Evolutionary conservation across 2,113 vertebrate species (phyloP).

Genomic region (Saccopteryx leptura): DNA sequence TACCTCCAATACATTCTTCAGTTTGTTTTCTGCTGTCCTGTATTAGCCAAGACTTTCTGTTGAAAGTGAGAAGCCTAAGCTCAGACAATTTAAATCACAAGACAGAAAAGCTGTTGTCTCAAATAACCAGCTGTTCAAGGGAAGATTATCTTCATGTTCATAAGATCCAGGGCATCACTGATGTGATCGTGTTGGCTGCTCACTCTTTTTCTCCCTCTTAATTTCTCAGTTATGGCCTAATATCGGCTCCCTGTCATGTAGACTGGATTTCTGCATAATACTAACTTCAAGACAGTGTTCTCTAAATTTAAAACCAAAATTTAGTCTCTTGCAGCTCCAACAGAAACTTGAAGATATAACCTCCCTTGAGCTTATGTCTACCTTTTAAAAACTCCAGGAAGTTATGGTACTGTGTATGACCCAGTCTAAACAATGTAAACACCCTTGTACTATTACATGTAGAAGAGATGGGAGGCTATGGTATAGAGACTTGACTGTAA

Average conservation of each 20-base stretch:
- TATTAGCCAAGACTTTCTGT: neutral
- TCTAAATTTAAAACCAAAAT: neutral
- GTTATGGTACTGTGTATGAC: neutral
- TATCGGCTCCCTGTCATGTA: neutral
- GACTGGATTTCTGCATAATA: neutral
- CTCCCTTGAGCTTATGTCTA: neutral
- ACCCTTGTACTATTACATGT: fast-evolving
- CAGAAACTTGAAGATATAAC: neutral
- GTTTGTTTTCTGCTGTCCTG: neutral
- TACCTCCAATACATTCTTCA: neutral
- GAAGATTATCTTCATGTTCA: neutral
- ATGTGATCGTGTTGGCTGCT: neutral
- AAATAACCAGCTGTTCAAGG: neutral
- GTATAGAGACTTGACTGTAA: neutral
- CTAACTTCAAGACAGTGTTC: neutral
- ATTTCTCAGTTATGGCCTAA: neutral
- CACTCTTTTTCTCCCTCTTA: neutral
- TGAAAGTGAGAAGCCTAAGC: neutral
- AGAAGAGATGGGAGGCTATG: neutral
- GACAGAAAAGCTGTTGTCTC: neutral
- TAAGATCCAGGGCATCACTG: neutral
- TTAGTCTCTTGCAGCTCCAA: neutral
- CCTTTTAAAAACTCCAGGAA: neutral
- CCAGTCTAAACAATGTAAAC: neutral
- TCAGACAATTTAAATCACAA: neutral